Evolutionary conservation across 2,888 invertebrate genomes (phyloP), one percentile per base, ranked within the genome.

Genomic region (Oxytorus armatus): DNA sequence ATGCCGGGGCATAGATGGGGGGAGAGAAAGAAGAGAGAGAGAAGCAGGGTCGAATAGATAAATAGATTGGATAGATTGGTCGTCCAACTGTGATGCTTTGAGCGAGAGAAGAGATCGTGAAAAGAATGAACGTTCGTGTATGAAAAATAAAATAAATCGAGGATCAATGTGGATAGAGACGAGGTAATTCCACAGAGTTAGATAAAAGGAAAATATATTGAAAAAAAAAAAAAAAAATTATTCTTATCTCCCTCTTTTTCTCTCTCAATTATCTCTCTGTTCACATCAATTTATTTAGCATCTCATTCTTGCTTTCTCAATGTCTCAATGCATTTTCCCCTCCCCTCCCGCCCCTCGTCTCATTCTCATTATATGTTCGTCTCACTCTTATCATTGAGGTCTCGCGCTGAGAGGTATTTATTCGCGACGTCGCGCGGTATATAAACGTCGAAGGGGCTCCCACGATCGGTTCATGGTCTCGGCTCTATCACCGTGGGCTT

Each of bases 381-480:
- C 72, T 73, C 70, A 16, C 73, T 80, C 69, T 53, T 81, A 76
- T 79, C 78, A 74, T 77, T 74, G 73, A 73, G 77, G 68, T 73
- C 42, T 77, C 57, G 36, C 23, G n/a, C n/a, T n/a, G n/a, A 33
- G 77, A 79, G 78, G 81, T 85, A 84, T 85, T 85, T 84, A 82
- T 84, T 82, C 73, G 77, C 75, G 75, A 76, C 75, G 82, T 42
- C 36, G 55, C 36, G 55, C 33, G 77, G 77, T 73, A 23, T 25
- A 74, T 55, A 74, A 77, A 82, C 81, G 78, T 78, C 69, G 78
- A 84, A 82, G 84, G 82, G 86, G 86, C 88, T 88, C 89, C 89
- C 89, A 89, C 89, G 89, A 89, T 88, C 88, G 88, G 87, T 89
- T 89, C 89, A 88, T 84, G 88, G 88, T 88, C 89, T 88, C 74